phyloP scores from a whole-genome alignment of 2,888 invertebrate species.

The Drosophila infuscata region DNA sequence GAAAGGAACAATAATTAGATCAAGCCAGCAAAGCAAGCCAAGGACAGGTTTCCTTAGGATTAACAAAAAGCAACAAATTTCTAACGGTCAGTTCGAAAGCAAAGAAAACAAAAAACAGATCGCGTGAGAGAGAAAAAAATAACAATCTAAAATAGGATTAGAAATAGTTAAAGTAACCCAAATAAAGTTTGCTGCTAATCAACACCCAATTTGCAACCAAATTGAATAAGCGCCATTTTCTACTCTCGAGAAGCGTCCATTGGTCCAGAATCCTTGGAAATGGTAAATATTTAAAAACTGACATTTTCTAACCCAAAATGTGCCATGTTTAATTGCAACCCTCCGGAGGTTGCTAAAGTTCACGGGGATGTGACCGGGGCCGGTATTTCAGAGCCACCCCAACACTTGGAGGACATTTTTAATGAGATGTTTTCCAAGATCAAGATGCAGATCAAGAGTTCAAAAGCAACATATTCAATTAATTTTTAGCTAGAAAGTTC shows the following conservation, averaged over 20 bases:
- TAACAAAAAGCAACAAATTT: constrained; percentile 36
- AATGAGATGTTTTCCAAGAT: constrained; percentile 63
- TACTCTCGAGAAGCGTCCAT: constrained; percentile 13
- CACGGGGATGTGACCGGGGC: constrained; percentile 35
- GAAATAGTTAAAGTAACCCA: not conserved
- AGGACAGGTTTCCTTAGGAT: constrained; percentile 66
- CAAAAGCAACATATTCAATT: constrained; percentile 66
- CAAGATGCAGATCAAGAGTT: constrained; percentile 62
- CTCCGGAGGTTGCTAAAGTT: constrained; percentile 28
- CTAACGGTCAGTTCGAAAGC: constrained; percentile 47
- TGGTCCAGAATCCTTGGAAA: constrained; percentile 46
- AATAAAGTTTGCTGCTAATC: not conserved
- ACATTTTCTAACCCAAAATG: constrained; percentile 74
- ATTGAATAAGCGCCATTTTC: not conserved
- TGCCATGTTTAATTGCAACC: constrained; percentile 53
- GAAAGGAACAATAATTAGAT: constrained; percentile 65
- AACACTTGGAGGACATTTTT: constrained; percentile 56
- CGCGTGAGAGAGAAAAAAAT: not conserved
- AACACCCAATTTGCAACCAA: not conserved
- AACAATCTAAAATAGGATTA: too few relatives aligned
- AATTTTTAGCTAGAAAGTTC: constrained; percentile 64
- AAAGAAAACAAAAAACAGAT: not conserved
- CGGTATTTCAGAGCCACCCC: constrained; percentile 16
- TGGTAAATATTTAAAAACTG: constrained; percentile 33
- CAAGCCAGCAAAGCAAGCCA: constrained; percentile 35